Conservation (phyloP, 2,888 invertebrate species). For the Cloeon dipterum region DNA sequence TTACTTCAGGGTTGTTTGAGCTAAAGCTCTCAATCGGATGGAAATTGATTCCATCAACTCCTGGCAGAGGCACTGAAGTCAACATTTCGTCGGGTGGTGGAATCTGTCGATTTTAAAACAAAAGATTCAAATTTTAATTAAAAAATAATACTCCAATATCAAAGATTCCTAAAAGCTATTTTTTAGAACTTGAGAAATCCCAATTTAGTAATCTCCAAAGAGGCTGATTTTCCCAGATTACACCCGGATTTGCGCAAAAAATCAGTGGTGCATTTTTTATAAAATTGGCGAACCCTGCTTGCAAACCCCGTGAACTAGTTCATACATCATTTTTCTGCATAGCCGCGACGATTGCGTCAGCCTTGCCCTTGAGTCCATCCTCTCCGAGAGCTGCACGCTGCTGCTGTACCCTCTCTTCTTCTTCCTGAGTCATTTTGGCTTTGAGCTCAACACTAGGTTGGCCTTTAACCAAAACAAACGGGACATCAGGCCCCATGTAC, state of each 20-base stretch:
- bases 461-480: conserved; percentile 31
- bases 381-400: conserved; percentile 40
- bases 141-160: background rate
- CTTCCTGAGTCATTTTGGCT: conserved; percentile 41
- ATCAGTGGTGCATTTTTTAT: no score
- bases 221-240: no score
- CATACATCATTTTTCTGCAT: conserved; percentile 50
- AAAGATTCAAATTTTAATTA: conserved; percentile 7
- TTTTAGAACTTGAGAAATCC: background rate
- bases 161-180: background rate
- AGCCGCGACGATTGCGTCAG: conserved; percentile 35
- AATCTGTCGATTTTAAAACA: no score
- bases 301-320: no score
- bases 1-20: conserved; percentile 18
- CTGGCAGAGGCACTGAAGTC: conserved; percentile 50
- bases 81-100: conserved; percentile 48
- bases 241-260: no score
- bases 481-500: conserved; percentile 35
- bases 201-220: no score
- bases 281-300: no score
- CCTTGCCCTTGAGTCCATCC: conserved; percentile 40
- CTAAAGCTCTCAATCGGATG: conserved; percentile 30
- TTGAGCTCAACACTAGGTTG: conserved; percentile 39
- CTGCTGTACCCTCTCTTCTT: conserved; percentile 41
- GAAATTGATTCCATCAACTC: conserved; percentile 44